These are phyloP conservation scores for Drosophila prolongata DNA, from an alignment of 2,888 invertebrate species.

Conservation along the genomic window DNA sequence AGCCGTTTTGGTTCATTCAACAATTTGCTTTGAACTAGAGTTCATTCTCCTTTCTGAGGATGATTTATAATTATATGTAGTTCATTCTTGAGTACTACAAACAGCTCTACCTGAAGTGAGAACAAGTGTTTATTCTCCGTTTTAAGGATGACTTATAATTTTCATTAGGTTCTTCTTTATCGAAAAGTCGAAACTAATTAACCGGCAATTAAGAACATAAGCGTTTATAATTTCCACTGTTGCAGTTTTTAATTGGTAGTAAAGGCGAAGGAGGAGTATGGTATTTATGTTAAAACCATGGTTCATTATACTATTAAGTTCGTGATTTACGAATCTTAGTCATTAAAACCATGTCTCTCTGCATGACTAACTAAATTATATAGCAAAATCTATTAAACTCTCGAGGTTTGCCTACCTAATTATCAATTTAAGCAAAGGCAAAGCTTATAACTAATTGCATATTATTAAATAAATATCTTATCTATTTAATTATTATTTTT, in stretches of 20 bases:
- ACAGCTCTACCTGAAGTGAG: too few species aligned
- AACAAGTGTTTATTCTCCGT: not conserved
- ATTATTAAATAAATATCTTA: too few species aligned
- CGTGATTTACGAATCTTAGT: too few species aligned
- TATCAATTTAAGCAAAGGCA: too few species aligned
- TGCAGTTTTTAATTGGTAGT: too few species aligned
- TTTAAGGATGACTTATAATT: conserved; percentile 1
- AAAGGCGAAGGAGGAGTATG: not conserved
- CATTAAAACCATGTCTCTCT: not conserved
- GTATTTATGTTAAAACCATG: not conserved
- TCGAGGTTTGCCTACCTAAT: not conserved
- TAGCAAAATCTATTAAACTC: not conserved
- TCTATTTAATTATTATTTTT: too few species aligned
- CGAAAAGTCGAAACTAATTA: not conserved
- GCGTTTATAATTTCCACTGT: not conserved
- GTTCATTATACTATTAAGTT: not conserved
- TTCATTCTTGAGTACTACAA: not conserved
- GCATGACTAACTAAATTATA: not conserved
- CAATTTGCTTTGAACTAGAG: not conserved
- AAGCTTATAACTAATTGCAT: too few species aligned
- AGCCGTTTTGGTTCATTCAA: conserved; percentile 25
- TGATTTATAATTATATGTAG: conserved; percentile 1
- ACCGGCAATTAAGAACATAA: not conserved
- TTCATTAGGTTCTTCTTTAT: not conserved
- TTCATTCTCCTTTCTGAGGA: not conserved